Percentiles rank a stretch among this genome's conserved stretches.
phyloP scores from a whole-genome alignment of 2,113 vertebrate species.

The Vicugna pacos region DNA sequence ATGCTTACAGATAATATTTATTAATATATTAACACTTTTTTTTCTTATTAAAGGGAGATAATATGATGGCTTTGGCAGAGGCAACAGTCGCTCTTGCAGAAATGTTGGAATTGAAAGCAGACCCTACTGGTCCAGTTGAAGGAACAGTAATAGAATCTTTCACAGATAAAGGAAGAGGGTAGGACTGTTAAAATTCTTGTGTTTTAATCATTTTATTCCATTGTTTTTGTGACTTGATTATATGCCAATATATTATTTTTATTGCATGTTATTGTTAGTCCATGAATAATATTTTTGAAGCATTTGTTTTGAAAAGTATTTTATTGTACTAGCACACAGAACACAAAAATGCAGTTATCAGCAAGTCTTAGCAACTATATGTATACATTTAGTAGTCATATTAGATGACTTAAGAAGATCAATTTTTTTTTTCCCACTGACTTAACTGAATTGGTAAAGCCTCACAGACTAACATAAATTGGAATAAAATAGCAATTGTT shows the following conservation, averaged over 20 bases:
- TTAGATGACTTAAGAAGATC: conserved; percentile 14
- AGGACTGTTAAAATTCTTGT: conserved; percentile 63
- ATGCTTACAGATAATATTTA: conserved; percentile 18
- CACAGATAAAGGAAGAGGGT: conserved; percentile 95
- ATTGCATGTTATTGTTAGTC: background rate
- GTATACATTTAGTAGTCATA: background rate
- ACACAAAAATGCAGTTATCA: conserved; percentile 10
- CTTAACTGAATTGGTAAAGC: background rate
- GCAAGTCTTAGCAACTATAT: background rate
- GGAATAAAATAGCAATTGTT: conserved; percentile 39
- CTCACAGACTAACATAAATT: background rate
- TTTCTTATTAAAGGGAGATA: conserved; percentile 90
- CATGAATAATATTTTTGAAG: conserved; percentile 49
- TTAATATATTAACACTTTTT: background rate
- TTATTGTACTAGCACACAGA: conserved; percentile 25
- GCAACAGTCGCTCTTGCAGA: conserved; percentile 94
- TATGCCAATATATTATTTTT: background rate
- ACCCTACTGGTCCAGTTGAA: conserved; percentile 91
- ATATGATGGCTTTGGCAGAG: conserved; percentile 93
- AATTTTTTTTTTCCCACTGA: background rate
- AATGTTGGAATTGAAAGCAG: conserved; percentile 95
- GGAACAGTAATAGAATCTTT: conserved; percentile 94
- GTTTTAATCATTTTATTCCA: conserved; percentile 16
- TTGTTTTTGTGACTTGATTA: conserved; percentile 46
- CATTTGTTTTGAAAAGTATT: conserved; percentile 33